Percentiles rank a stretch among this genome's conserved stretches.
Evolutionary conservation across 2,888 invertebrate species (phyloP).

Genomic region (Sinopyrophorus schimmeli): DNA sequence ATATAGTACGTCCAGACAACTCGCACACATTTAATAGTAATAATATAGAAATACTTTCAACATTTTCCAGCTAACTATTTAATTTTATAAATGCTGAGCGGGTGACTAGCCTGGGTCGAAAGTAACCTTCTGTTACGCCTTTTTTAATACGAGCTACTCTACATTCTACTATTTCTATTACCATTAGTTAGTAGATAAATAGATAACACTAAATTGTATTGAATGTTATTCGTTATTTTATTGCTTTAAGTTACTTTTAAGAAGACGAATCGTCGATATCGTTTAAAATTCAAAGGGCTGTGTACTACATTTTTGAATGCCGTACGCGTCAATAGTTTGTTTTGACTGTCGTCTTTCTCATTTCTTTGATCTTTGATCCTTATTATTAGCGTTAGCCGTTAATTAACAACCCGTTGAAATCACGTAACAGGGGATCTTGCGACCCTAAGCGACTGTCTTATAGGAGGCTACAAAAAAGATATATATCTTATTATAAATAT

Average conservation of each 20-base stretch:
- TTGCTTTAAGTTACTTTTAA: constrained; percentile 57
- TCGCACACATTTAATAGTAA: constrained; percentile 48
- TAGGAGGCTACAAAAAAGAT: constrained; percentile 56
- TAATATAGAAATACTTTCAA: constrained; percentile 54
- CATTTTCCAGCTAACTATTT: constrained; percentile 53
- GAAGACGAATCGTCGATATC: constrained; percentile 50
- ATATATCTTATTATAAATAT: constrained; percentile 54
- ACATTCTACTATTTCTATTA: constrained; percentile 25
- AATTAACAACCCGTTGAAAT: constrained; percentile 41
- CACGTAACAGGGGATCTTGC: constrained; percentile 53
- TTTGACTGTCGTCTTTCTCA: constrained; percentile 9
- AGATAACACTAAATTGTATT: constrained; percentile 34
- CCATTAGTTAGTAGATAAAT: constrained; percentile 26
- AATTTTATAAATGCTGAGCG: constrained; percentile 56
- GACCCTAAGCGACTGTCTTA: constrained; percentile 55
- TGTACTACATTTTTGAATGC: no score
- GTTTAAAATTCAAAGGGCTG: constrained; percentile 29
- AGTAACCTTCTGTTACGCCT: constrained; percentile 50
- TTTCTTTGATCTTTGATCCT: constrained; percentile 12
- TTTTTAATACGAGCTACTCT: constrained; percentile 25
- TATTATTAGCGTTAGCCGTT: constrained; percentile 7
- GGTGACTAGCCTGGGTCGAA: constrained; percentile 55
- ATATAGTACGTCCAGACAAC: constrained; percentile 47
- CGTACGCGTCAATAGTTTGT: constrained; percentile 16
- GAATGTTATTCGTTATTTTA: constrained; percentile 54